Conservation (phyloP, 2,113 vertebrate species). For the Chionomys nivalis region DNA sequence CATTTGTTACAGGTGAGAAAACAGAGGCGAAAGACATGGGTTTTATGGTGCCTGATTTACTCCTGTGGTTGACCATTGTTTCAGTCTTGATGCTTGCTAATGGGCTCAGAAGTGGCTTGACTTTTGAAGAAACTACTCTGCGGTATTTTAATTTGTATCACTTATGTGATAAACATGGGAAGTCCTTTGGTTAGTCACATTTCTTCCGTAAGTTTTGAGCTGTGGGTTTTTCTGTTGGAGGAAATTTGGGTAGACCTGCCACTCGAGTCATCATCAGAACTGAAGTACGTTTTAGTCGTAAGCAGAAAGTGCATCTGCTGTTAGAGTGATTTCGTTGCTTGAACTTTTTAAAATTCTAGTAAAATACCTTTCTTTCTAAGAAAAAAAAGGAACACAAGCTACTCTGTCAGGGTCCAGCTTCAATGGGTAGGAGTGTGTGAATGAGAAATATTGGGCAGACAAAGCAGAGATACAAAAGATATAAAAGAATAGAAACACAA, state of each 20-base stretch:
- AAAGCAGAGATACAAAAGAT: too few species aligned
- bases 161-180: constrained; percentile 18
- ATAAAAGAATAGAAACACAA: too few species aligned
- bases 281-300: constrained; percentile 62
- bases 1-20: not conserved
- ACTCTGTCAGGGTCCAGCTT: too few species aligned
- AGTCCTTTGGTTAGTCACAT: constrained; percentile 29
- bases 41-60: constrained; percentile 36
- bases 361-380: constrained; percentile 70
- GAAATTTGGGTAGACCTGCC: not conserved
- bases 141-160: constrained; percentile 33
- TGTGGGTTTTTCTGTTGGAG: constrained; percentile 28
- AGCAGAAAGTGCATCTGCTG: constrained; percentile 30
- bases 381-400: not conserved
- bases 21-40: not conserved
- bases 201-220: constrained; percentile 3
- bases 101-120: constrained; percentile 20
- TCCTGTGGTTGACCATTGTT: constrained; percentile 11
- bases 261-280: not conserved
- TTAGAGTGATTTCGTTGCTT: constrained; percentile 48
- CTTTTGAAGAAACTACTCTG: constrained; percentile 33
- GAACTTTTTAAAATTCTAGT: constrained; percentile 65
- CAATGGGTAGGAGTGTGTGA: too few species aligned
- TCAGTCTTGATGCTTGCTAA: not conserved
- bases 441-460: too few species aligned